Base-by-base conservation (phyloP, 2,888 invertebrate species). In the Tipula vernalis region DNA sequence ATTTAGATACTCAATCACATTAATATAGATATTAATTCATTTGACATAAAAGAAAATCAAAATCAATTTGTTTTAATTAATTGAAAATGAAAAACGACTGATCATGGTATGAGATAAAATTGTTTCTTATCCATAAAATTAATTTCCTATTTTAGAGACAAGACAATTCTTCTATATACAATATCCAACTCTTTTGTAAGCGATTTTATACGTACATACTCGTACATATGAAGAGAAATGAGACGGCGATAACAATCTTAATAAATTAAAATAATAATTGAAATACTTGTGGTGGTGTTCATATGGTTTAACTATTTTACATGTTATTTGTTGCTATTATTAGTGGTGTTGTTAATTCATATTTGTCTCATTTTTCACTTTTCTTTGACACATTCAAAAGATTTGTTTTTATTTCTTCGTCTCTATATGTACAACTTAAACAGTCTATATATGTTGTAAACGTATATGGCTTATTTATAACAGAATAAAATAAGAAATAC, bases 301-400 rank as follows among this genome's bases (percentile, higher is more conserved):
- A n/a, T 51, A 71, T 28, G 0, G 71, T 71, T 28, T 71, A 28
- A 71, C 71, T 71, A 71, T 71, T 71, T 71, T 28, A 28, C 71
- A 71, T 71, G 71, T 28, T 71, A 71, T 71, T 71, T 71, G 71
- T 71, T 71, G 71, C 28, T 71, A 28, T 71, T 71, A 71, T 71
- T 71, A 71, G 71, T 71, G 71, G 71, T 28, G 71, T 71, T 71
- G 71, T 71, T 71, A 71, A 71, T 71, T 71, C 71, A 71, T 71
- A 71, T 71, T 71, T 71, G 71, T 71, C 71, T 71, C 71, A 71
- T 71, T 71, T 71, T 71, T 71, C 71, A 71, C 71, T 71, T 71
- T 51, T 71, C 71, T 71, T 71, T 71, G 71, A 71, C 71, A 71
- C 28, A 28, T 71, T 71, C 28, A 71, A 71, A 71, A 71, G 71